Conservation (phyloP, 2,797 vertebrate species). For the Halcyon chelicuti region DNA sequence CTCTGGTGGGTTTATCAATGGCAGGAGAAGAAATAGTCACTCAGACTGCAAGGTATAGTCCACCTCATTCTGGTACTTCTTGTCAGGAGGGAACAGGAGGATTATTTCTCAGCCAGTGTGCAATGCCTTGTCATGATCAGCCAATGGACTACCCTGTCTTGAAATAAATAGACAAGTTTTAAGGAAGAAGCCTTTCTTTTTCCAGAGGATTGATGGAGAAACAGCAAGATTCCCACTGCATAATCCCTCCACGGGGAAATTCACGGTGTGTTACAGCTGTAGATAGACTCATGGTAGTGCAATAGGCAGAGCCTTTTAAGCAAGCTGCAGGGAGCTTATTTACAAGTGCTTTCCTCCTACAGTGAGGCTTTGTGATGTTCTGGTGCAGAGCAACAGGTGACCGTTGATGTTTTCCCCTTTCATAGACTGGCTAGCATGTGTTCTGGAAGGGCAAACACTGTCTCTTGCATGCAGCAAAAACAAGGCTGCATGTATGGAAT, state of each 20-base stretch:
- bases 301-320: conserved; percentile 1
- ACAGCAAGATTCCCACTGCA: background rate
- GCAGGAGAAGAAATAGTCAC: background rate
- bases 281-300: background rate
- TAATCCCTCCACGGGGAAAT: background rate
- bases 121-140: fast-evolving
- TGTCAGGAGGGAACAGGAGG: background rate
- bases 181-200: background rate
- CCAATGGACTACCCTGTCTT: background rate
- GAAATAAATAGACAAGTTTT: background rate
- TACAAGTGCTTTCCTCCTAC: background rate
- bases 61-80: background rate
- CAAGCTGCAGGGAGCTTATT: conserved; percentile 48
- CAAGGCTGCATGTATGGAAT: background rate
- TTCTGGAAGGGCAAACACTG: background rate
- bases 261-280: background rate
- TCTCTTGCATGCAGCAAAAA: background rate
- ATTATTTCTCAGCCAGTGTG: background rate
- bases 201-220: background rate
- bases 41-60: background rate
- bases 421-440: background rate
- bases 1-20: background rate
- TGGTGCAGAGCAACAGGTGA: background rate
- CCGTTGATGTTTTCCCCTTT: background rate
- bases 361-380: conserved; percentile 32